A percentile compares a stretch with the other conserved stretches of the same genome.
Evolutionary conservation across 2,797 vertebrate species (phyloP).

Genomic region (Sphenodon punctatus): DNA sequence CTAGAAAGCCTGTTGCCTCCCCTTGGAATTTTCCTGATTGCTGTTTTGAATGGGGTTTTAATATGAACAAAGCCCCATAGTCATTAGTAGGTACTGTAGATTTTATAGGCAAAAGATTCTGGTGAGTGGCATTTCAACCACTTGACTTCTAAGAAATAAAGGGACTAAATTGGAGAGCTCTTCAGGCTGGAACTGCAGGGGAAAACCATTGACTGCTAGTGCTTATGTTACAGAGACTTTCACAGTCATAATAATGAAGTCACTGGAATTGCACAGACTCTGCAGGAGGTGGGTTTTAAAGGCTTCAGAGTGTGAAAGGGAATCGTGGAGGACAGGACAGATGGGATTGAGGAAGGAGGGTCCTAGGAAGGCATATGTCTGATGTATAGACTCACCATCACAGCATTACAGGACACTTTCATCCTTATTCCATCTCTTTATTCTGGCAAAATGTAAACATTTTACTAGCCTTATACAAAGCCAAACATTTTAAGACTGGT

Average conservation of each 20-base stretch:
- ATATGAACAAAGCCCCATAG: background rate
- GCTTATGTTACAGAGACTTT: conserved; percentile 39
- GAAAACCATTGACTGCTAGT: conserved; percentile 34
- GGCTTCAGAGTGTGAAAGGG: conserved; percentile 19
- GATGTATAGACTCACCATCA: conserved; percentile 10
- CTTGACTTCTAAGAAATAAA: background rate
- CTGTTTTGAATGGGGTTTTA: background rate
- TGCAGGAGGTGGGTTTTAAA: conserved; percentile 14
- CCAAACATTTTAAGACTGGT: background rate
- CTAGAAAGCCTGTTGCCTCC: background rate
- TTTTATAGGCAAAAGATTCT: conserved; percentile 29
- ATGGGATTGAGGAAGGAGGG: background rate
- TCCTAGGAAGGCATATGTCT: background rate
- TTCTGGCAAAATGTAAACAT: fast-evolving
- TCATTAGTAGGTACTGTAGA: conserved; percentile 13
- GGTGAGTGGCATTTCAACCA: conserved; percentile 1
- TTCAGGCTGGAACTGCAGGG: conserved; percentile 27
- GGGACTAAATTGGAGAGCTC: conserved; percentile 28
- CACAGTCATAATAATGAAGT: conserved; percentile 28
- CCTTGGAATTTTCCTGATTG: background rate
- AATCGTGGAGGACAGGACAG: background rate
- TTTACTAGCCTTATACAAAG: conserved; percentile 4
- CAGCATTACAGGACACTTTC: background rate
- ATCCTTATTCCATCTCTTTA: background rate
- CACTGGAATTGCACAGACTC: conserved; percentile 24